These are phyloP conservation scores for Habrosyne pyritoides DNA, from an alignment of 2,888 invertebrate genomes.

Conservation along the genomic window DNA sequence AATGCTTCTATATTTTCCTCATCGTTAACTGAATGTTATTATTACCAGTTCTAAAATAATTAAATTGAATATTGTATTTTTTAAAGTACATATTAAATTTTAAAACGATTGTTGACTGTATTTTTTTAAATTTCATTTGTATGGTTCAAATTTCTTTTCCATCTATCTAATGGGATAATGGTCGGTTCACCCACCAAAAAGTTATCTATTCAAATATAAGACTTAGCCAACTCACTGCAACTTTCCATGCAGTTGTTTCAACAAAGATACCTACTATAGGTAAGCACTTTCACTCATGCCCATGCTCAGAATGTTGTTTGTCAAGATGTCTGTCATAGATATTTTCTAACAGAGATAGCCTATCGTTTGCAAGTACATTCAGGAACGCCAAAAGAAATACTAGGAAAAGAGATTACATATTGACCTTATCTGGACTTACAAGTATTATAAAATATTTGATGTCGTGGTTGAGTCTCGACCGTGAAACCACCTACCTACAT, in stretches of 20 bases:
- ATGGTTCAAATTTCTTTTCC: too few relatives aligned
- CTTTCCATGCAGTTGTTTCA: slow-evolving; percentile 35
- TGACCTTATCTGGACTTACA: too few relatives aligned
- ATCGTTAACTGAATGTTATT: too few relatives aligned
- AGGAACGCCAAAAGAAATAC: too few relatives aligned
- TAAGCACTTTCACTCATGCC: slow-evolving; percentile 37
- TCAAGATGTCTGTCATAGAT: not conserved
- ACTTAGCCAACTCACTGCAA: slow-evolving; percentile 8
- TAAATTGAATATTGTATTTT: too few relatives aligned
- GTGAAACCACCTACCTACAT: not conserved
- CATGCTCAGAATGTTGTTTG: slow-evolving; percentile 19
- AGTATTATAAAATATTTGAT: not conserved
- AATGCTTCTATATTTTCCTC: not conserved
- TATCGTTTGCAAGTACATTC: too few relatives aligned
- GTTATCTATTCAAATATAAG: not conserved
- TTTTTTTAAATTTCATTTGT: too few relatives aligned
- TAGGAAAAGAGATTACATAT: too few relatives aligned
- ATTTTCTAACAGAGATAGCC: not conserved
- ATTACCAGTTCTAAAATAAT: too few relatives aligned
- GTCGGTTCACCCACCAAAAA: not conserved
- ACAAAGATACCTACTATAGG: slow-evolving; percentile 27
- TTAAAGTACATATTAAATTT: too few relatives aligned
- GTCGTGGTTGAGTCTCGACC: not conserved
- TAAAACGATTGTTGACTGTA: too few relatives aligned
- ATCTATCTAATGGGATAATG: not conserved